Conservation (phyloP, 2,797 vertebrate genomes). For the Acrocephalus scirpaceus region DNA sequence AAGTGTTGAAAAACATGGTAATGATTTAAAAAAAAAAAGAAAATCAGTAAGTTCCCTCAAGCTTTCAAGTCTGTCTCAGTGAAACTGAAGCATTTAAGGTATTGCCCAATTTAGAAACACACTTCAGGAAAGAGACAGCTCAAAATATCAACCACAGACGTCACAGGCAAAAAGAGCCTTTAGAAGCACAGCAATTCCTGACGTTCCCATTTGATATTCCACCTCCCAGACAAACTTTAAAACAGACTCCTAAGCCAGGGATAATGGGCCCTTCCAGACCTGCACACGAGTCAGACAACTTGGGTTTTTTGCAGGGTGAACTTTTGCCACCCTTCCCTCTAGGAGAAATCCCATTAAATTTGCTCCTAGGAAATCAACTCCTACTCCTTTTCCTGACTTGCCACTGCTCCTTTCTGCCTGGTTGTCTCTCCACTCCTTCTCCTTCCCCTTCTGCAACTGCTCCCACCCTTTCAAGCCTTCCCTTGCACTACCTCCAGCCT, state of each 20-base stretch:
- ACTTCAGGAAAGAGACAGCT: conserved; percentile 5
- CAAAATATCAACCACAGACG: conserved; percentile 18
- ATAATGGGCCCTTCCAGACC: not conserved
- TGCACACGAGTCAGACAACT: conserved; percentile 22
- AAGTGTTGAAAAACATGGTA: not conserved
- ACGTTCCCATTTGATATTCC: not conserved
- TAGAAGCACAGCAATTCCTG: not conserved
- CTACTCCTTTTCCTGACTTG: not conserved
- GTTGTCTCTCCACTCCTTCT: not conserved
- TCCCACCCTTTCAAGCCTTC: not conserved
- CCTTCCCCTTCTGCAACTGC: not conserved
- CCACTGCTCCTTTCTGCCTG: not conserved
- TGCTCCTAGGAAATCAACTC: not conserved
- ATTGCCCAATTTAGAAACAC: conserved; percentile 22
- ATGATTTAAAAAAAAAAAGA: not conserved
- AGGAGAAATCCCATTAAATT: not conserved
- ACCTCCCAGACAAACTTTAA: not conserved
- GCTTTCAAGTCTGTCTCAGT: not conserved
- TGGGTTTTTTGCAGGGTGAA: not conserved
- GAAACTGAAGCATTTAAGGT: not conserved
- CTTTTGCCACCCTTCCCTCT: conserved; percentile 46
- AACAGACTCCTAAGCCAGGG: not conserved
- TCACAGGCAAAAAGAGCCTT: not conserved
- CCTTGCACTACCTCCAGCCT: not conserved
- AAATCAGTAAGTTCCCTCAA: not conserved